Percentiles rank a stretch among this genome's conserved stretches.
Conservation (phyloP, 1,140 invertebrate genomes). For the Lasioglossum baleicum region DNA sequence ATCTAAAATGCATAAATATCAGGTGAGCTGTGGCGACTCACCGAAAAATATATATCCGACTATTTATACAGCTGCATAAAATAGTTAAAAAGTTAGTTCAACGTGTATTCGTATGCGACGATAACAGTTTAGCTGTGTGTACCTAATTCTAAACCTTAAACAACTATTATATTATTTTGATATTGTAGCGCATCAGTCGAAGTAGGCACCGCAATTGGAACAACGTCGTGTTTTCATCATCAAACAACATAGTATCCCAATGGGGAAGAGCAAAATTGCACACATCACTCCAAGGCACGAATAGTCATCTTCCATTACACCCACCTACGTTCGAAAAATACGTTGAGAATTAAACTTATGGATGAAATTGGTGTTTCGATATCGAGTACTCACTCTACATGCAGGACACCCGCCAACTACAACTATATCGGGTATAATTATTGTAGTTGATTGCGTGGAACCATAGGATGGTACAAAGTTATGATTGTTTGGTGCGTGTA, state of each 20-base stretch:
- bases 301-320: constrained; percentile 91
- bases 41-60: not conserved
- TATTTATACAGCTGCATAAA: not conserved
- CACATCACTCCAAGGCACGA: constrained; percentile 90
- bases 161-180: not conserved
- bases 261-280: constrained; percentile 91
- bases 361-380: too few species aligned
- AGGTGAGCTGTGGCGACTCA: not conserved
- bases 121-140: not conserved
- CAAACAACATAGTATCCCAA: constrained; percentile 91
- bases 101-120: not conserved
- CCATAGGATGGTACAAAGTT: constrained; percentile 79
- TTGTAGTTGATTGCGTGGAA: constrained; percentile 73
- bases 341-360: constrained; percentile 1
- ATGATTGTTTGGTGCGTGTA: constrained; percentile 45
- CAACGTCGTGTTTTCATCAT: constrained; percentile 89
- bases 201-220: constrained; percentile 91
- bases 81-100: not conserved
- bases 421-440: constrained; percentile 83
- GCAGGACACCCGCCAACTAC: constrained; percentile 90
- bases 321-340: constrained; percentile 80
- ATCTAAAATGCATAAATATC: not conserved
- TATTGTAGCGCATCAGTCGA: constrained; percentile 79
- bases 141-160: not conserved
- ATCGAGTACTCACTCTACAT: constrained; percentile 83